A percentile compares a stretch with the other conserved stretches of the same genome.
Conservation (phyloP, 2,888 invertebrate genomes). For the Campaea margaritaria region DNA sequence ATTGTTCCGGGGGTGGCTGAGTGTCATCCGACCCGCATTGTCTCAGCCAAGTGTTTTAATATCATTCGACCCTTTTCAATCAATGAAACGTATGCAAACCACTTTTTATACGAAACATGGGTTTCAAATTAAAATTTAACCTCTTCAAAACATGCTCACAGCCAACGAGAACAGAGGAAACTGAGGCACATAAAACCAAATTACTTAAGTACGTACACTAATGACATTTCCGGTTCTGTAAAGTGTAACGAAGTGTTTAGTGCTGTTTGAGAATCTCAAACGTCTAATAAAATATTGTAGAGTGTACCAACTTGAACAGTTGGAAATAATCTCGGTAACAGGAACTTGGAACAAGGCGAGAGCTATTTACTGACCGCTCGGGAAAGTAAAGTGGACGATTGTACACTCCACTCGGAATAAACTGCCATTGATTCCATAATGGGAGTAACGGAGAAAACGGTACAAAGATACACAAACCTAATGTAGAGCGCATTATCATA, state of each 20-base stretch:
- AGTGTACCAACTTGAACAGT: slow-evolving; percentile 23
- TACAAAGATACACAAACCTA: slow-evolving; percentile 55
- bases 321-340: slow-evolving; percentile 44
- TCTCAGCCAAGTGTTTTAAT: slow-evolving; percentile 68
- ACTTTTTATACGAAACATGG: slow-evolving; percentile 13
- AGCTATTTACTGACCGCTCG: slow-evolving; percentile 57
- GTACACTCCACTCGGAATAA: slow-evolving; percentile 44
- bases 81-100: slow-evolving; percentile 37
- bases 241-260: slow-evolving; percentile 34
- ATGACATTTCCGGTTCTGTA: slow-evolving; percentile 32
- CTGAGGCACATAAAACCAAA: slow-evolving; percentile 29
- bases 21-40: slow-evolving; percentile 73
- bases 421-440: slow-evolving; percentile 56
- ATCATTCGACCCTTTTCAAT: slow-evolving; percentile 57
- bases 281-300: slow-evolving; percentile 34
- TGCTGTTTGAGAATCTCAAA: slow-evolving; percentile 30
- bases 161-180: slow-evolving; percentile 16
- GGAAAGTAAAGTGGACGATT: slow-evolving; percentile 59
- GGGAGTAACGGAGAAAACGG: slow-evolving; percentile 50
- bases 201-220: slow-evolving; percentile 27
- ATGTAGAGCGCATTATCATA: slow-evolving; percentile 56
- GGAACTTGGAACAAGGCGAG: slow-evolving; percentile 51
- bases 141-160: slow-evolving; percentile 16
- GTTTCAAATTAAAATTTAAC: slow-evolving; percentile 10
- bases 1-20: slow-evolving; percentile 68